These are phyloP conservation scores for Drosophila diplacantha DNA, from an alignment of 2,888 invertebrate genomes.

Conservation along the genomic window DNA sequence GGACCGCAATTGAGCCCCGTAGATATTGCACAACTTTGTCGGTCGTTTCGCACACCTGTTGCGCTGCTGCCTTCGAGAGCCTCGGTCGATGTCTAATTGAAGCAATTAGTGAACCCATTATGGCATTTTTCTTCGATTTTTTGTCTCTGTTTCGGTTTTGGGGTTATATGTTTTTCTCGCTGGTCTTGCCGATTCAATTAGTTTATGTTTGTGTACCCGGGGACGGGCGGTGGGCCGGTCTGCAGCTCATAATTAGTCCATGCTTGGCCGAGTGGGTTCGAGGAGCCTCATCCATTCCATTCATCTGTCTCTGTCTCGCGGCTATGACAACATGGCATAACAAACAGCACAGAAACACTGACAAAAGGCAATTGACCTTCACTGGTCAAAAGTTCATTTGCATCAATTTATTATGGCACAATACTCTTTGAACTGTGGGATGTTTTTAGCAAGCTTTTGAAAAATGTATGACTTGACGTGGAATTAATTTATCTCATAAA, in stretches of 20 bases:
- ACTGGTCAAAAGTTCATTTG: constrained; percentile 61
- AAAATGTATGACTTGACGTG: neutral
- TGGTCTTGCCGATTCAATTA: constrained; percentile 42
- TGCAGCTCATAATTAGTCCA: constrained; percentile 50
- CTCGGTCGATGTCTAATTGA: constrained; percentile 53
- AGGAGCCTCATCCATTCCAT: constrained; percentile 12
- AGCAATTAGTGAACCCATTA: constrained; percentile 65
- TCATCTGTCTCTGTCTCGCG: constrained; percentile 31
- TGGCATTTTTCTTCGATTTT: constrained; percentile 48
- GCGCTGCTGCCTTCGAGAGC: constrained; percentile 32
- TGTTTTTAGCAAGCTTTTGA: constrained; percentile 21
- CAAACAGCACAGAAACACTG: constrained; percentile 29
- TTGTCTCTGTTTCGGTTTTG: constrained; percentile 44
- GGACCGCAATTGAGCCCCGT: constrained; percentile 29
- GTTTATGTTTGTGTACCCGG: constrained; percentile 29
- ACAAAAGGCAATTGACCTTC: constrained; percentile 63
- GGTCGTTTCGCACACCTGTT: constrained; percentile 58
- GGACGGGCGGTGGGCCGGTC: constrained; percentile 1
- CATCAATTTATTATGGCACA: constrained; percentile 52
- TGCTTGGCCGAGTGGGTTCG: constrained; percentile 23
- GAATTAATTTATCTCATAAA: constrained; percentile 10
- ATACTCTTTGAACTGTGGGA: constrained; percentile 26
- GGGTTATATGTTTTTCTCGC: constrained; percentile 24
- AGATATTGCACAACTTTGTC: constrained; percentile 55
- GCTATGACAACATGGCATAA: constrained; percentile 40